These are phyloP conservation scores for Athene noctua DNA, from an alignment of 2,113 vertebrate genomes.

Conservation along the genomic window DNA sequence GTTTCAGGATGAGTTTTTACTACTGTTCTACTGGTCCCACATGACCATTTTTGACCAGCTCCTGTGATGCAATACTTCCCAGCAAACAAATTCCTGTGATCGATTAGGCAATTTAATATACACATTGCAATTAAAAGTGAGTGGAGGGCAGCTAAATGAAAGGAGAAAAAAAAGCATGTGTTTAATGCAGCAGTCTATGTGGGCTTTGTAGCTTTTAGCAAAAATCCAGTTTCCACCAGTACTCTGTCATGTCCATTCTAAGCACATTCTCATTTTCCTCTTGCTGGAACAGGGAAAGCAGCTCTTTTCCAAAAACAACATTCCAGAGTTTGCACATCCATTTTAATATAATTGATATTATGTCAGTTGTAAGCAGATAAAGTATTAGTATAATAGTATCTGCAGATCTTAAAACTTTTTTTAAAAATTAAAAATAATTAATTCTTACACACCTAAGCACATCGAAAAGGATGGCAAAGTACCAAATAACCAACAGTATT, in stretches of 20 bases:
- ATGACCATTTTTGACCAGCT: neutral
- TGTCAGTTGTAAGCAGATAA: neutral
- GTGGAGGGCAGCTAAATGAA: neutral
- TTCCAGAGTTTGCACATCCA: neutral
- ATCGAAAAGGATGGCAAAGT: neutral
- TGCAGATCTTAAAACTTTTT: neutral
- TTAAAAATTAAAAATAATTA: neutral
- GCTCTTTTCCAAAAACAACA: neutral
- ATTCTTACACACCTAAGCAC: neutral
- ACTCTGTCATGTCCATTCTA: neutral
- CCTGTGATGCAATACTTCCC: neutral
- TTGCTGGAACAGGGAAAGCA: neutral
- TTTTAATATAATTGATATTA: neutral
- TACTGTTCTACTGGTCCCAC: neutral
- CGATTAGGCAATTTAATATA: neutral
- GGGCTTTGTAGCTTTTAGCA: neutral
- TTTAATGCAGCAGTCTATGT: neutral
- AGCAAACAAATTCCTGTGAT: neutral
- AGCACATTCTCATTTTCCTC: neutral
- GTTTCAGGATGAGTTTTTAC: neutral
- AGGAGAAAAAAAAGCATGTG: neutral
- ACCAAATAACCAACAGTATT: neutral
- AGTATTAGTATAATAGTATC: neutral
- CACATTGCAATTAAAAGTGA: neutral
- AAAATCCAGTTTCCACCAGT: neutral